These are phyloP conservation scores for Numenius arquata DNA, from an alignment of 2,113 vertebrate species.

Conservation along the genomic window DNA sequence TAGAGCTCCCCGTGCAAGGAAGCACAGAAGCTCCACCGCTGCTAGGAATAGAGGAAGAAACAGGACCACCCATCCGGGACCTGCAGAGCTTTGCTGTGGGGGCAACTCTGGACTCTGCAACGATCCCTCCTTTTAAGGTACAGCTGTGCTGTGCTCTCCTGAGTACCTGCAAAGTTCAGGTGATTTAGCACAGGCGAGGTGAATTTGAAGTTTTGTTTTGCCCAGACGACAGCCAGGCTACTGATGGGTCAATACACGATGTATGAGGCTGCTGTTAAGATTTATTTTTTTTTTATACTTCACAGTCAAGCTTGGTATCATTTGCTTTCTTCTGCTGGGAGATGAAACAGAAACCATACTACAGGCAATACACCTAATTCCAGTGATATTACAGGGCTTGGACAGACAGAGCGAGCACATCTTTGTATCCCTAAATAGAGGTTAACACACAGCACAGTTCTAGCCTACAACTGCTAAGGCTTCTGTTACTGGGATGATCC, in stretches of 20 bases:
- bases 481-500: not conserved
- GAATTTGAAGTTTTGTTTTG: not conserved
- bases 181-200: fast-evolving
- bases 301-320: not conserved
- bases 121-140: not conserved
- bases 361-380: not conserved
- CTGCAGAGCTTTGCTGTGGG: not conserved
- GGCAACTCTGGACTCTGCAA: not conserved
- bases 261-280: not conserved
- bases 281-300: not conserved
- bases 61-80: not conserved
- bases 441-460: not conserved
- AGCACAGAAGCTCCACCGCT: not conserved
- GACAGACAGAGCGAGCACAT: not conserved
- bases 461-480: not conserved
- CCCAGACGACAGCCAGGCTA: not conserved
- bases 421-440: not conserved
- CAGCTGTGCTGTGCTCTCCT: not conserved
- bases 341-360: not conserved
- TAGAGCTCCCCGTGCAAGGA: not conserved
- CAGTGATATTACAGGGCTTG: not conserved
- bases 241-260: fast-evolving
- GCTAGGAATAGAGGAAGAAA: not conserved
- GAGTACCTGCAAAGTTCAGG: not conserved
- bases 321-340: not conserved